Conservation (phyloP, 64 coral and sea anemone species). For the Montipora foliosa region DNA sequence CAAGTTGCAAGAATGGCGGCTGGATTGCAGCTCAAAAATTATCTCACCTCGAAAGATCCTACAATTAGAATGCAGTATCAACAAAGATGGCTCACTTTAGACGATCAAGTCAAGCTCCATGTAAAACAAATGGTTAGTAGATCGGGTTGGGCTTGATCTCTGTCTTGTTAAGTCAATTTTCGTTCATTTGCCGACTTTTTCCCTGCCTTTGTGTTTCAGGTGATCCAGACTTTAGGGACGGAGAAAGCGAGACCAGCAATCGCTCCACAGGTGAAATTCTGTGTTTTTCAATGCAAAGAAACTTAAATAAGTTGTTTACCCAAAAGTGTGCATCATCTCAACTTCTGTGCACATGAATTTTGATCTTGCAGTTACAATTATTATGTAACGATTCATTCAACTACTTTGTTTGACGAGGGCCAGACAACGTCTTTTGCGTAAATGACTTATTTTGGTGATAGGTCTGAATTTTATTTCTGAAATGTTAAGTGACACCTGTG, state of each 20-base stretch:
- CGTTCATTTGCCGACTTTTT: background rate
- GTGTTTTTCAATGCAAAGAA: background rate
- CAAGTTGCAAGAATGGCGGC: constrained; percentile 97
- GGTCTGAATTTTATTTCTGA: no score
- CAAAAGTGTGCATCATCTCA: background rate
- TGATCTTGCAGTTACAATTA: background rate
- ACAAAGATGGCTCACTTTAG: constrained; percentile 84
- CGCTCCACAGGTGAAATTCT: constrained; percentile 80
- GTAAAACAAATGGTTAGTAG: constrained; percentile 77
- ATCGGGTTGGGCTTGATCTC: no score
- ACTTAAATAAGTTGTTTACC: background rate
- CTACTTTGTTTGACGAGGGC: background rate
- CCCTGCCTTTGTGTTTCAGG: constrained; percentile 38
- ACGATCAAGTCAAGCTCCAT: constrained; percentile 62
- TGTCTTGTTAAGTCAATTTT: background rate
- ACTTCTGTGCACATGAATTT: background rate
- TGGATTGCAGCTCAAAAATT: constrained; percentile 93
- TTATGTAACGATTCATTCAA: no score
- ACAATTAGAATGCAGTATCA: constrained; percentile 75
- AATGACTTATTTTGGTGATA: no score
- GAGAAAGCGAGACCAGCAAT: constrained; percentile 91
- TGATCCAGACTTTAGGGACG: constrained; percentile 86
- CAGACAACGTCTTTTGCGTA: background rate
- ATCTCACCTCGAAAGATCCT: constrained; percentile 93
- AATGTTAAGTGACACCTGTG: no score